Percentiles rank a stretch among this genome's conserved stretches.
Conservation (phyloP, 1,140 invertebrate genomes). For the Aporrectodea caliginosa region DNA sequence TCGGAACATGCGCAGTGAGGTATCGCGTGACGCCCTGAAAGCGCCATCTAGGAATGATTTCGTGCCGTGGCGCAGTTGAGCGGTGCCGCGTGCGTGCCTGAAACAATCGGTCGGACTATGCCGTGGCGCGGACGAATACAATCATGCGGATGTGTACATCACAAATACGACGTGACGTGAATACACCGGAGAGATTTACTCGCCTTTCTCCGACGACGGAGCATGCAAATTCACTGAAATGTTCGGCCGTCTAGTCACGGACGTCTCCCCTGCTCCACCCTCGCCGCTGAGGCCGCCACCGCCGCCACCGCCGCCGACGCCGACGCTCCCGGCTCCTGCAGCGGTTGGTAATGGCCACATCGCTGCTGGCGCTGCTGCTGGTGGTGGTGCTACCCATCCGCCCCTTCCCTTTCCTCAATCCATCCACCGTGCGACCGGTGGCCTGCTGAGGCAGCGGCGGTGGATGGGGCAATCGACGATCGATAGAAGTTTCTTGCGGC, state of each 20-base stretch:
- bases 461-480: no score
- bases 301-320: background rate
- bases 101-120: background rate
- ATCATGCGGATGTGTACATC: background rate
- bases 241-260: background rate
- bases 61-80: background rate
- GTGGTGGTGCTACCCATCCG: background rate
- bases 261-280: no score
- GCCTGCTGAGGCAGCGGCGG: no score
- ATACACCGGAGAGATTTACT: background rate
- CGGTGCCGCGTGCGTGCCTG: background rate
- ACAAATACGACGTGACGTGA: background rate
- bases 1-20: background rate
- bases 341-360: background rate
- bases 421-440: background rate
- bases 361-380: background rate
- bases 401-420: background rate
- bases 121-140: background rate
- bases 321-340: background rate
- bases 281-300: no score
- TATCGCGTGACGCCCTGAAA: background rate
- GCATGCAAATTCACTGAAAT: no score
- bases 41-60: background rate
- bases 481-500: background rate
- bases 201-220: background rate